Evolutionary conservation across 2,797 vertebrate species (phyloP).

Genomic region (Muraenolepis orangiensis): DNA sequence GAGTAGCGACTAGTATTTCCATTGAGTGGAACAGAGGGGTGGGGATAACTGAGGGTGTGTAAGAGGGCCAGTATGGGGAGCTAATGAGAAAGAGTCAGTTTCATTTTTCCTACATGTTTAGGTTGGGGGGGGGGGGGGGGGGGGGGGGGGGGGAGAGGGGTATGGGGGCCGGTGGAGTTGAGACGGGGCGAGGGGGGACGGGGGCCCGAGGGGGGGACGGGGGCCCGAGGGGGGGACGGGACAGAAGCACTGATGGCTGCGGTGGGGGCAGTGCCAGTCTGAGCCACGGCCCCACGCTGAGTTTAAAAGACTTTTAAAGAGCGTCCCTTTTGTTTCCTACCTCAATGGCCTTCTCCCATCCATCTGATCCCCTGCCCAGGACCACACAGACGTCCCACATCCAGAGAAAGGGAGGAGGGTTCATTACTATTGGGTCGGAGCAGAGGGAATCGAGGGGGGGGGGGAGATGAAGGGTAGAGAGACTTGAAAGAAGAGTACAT

Average conservation of each 20-base stretch:
- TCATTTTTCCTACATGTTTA: too few relatives aligned
- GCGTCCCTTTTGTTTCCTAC: conserved; percentile 38
- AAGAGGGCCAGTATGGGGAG: too few relatives aligned
- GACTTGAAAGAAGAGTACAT: not conserved
- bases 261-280: conserved; percentile 30
- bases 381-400: conserved; percentile 10
- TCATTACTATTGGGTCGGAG: not conserved
- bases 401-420: not conserved
- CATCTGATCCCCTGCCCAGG: conserved; percentile 42
- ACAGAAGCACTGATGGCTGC: too few relatives aligned
- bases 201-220: conserved; percentile 3
- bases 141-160: conserved; percentile 5
- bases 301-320: conserved; percentile 28
- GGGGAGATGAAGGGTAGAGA: not conserved
- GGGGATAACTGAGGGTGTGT: too few relatives aligned
- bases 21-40: too few relatives aligned
- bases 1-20: too few relatives aligned
- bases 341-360: conserved; percentile 32
- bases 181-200: conserved; percentile 3
- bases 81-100: too few relatives aligned
- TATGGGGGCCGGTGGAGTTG: not conserved
- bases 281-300: conserved; percentile 29
- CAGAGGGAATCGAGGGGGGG: not conserved
- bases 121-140: too few relatives aligned
- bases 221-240: conserved; percentile 1